Evolutionary conservation across 2,113 vertebrate genomes (phyloP).

Genomic region (Barnardius zonarius): DNA sequence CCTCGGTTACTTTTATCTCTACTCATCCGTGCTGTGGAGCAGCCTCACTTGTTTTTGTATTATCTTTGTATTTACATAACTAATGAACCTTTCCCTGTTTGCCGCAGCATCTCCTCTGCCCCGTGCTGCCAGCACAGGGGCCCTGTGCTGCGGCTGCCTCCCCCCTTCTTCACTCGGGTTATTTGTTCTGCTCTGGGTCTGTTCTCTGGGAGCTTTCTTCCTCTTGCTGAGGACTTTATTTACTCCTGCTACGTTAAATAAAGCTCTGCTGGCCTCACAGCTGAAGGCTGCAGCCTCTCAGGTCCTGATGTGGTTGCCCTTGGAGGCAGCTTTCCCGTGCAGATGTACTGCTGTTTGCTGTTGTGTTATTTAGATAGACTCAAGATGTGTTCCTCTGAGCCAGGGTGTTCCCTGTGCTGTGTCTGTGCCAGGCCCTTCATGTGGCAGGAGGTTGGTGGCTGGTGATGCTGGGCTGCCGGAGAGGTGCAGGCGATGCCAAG

Average conservation of each 20-base stretch:
- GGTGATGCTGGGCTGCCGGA: neutral
- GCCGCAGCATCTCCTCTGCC: neutral
- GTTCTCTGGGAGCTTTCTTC: neutral
- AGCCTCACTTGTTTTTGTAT: neutral
- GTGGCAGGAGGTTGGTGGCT: neutral
- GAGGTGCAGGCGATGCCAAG: neutral
- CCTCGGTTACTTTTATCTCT: neutral
- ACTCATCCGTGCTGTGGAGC: neutral
- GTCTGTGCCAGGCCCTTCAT: neutral
- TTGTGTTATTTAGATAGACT: neutral
- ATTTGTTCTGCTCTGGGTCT: neutral
- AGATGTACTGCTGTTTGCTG: neutral
- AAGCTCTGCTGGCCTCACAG: neutral
- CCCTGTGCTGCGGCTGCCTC: neutral
- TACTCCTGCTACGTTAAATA: neutral
- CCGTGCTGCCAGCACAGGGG: neutral
- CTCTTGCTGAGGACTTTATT: neutral
- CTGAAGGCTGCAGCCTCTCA: neutral
- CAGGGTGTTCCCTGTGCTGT: neutral
- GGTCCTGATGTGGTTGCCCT: neutral
- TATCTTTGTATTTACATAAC: neutral
- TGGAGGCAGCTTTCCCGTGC: neutral
- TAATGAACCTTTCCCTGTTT: neutral
- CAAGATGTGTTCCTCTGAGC: neutral
- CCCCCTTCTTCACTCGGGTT: neutral